These are phyloP conservation scores for Amphipoea oculea DNA, from an alignment of 2,888 invertebrate species.

Conservation along the genomic window DNA sequence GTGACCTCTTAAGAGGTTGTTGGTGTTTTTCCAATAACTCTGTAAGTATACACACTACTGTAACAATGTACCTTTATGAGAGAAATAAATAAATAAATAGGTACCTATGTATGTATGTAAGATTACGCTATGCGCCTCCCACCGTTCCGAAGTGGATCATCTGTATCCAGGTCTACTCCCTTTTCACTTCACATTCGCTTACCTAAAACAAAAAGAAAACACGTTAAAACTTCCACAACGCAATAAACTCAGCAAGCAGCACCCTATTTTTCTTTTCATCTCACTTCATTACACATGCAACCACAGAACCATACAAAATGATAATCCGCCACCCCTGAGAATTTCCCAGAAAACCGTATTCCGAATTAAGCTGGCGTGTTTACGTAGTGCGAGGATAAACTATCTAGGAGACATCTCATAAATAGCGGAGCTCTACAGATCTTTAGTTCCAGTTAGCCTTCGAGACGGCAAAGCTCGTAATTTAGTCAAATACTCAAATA, in stretches of 20 bases:
- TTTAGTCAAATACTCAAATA: slow-evolving; percentile 69
- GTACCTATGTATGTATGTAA: too few species aligned
- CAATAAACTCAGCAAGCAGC: slow-evolving; percentile 18
- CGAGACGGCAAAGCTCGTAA: slow-evolving; percentile 62
- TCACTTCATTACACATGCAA: slow-evolving; percentile 45
- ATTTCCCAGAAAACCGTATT: slow-evolving; percentile 45
- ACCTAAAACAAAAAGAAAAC: slow-evolving; percentile 54
- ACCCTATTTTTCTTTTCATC: slow-evolving; percentile 39
- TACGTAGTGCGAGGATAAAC: slow-evolving; percentile 59
- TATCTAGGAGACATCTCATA: slow-evolving; percentile 63
- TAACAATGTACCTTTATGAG: too few species aligned
- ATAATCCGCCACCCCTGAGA: slow-evolving; percentile 38
- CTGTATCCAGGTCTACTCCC: too few species aligned
- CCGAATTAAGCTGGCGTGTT: slow-evolving; percentile 59
- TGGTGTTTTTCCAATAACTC: too few species aligned
- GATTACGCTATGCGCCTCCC: neutral
- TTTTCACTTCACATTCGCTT: slow-evolving; percentile 12
- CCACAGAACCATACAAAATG: slow-evolving; percentile 29
- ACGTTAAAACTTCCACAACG: slow-evolving; percentile 5
- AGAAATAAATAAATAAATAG: too few species aligned
- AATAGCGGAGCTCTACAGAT: slow-evolving; percentile 59
- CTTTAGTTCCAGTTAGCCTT: slow-evolving; percentile 61
- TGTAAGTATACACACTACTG: too few species aligned
- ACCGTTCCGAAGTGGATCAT: neutral
- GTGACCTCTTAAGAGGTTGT: too few species aligned